These are phyloP conservation scores for Cyrtodaria siliqua DNA, from an alignment of 2,888 invertebrate genomes.

Conservation along the genomic window DNA sequence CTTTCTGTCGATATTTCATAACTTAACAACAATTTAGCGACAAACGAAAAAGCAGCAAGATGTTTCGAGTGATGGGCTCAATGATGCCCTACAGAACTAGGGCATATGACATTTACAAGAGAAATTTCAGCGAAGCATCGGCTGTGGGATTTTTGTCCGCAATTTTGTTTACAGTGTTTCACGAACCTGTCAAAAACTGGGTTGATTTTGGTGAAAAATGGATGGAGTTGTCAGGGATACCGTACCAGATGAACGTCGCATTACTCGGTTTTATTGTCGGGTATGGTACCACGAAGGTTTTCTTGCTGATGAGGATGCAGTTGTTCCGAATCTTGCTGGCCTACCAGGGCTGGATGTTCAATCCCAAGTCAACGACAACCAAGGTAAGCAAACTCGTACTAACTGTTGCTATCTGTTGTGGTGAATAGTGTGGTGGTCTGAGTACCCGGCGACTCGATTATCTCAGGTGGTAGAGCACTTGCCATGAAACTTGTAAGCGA, in stretches of 20 bases:
- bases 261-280: conserved; percentile 72
- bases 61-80: conserved; percentile 67
- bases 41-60: conserved; percentile 27
- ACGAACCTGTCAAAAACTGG: conserved; percentile 65
- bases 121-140: conserved; percentile 72
- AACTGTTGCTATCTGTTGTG: too few relatives aligned
- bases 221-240: conserved; percentile 71
- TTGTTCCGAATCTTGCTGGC: conserved; percentile 70
- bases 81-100: conserved; percentile 69
- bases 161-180: conserved; percentile 70
- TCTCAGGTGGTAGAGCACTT: too few relatives aligned
- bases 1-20: too few relatives aligned
- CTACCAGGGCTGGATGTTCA: conserved; percentile 72
- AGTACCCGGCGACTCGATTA: too few relatives aligned
- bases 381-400: conserved; percentile 53
- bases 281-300: conserved; percentile 66
- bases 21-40: too few relatives aligned
- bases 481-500: too few relatives aligned
- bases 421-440: too few relatives aligned
- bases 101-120: conserved; percentile 62
- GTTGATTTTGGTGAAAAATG: conserved; percentile 75
- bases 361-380: conserved; percentile 69
- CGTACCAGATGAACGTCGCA: conserved; percentile 73
- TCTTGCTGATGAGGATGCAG: conserved; percentile 65
- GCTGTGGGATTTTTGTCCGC: conserved; percentile 72